A percentile compares a stretch with the other conserved stretches of the same genome.
Conservation (phyloP, 2,113 vertebrate genomes). For the Syngnathoides biaculeatus region DNA sequence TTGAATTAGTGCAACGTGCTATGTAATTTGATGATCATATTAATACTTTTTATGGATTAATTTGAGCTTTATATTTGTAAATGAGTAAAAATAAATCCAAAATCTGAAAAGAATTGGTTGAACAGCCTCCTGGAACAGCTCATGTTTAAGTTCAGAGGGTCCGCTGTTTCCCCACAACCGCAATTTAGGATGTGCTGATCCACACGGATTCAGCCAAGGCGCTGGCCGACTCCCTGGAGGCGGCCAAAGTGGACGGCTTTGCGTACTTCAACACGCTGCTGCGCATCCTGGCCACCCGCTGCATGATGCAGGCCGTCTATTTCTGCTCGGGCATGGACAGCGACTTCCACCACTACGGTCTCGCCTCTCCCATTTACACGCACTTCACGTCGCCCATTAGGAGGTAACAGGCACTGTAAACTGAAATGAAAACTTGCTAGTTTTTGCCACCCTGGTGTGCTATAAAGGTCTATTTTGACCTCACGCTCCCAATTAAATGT, state of each 20-base stretch:
- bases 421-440: too few species aligned
- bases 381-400: slow-evolving; percentile 98
- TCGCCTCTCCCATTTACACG: slow-evolving; percentile 95
- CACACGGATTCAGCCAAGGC: slow-evolving; percentile 91
- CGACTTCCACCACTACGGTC: slow-evolving; percentile 95
- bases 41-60: too few species aligned
- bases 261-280: slow-evolving; percentile 89
- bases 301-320: slow-evolving; percentile 99
- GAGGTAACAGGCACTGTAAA: slow-evolving; percentile 74
- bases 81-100: not conserved
- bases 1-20: too few species aligned
- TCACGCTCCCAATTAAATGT: not conserved
- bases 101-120: not conserved
- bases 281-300: slow-evolving; percentile 91
- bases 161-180: too few species aligned
- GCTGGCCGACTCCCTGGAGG: slow-evolving; percentile 89
- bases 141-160: not conserved
- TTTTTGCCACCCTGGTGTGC: not conserved
- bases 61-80: too few species aligned
- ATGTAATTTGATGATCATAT: too few species aligned
- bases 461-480: not conserved
- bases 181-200: slow-evolving; percentile 79
- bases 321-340: slow-evolving; percentile 97
- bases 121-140: not conserved
- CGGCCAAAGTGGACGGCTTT: slow-evolving; percentile 76